Conservation (phyloP, 1,140 invertebrate genomes). For the Trachelipus rathkii region DNA sequence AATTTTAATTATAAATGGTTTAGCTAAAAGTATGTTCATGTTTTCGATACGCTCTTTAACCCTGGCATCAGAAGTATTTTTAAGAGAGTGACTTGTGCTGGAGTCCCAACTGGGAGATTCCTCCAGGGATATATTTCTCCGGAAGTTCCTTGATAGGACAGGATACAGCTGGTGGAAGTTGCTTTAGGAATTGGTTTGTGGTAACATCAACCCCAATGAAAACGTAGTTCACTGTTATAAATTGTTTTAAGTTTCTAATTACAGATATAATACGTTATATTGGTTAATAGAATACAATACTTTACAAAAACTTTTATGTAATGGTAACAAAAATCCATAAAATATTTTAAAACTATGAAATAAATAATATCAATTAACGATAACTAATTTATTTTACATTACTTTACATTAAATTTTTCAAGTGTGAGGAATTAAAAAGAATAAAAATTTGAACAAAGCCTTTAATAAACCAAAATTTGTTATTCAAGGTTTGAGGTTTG, state of each 20-base stretch:
- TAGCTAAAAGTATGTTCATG: too few relatives aligned
- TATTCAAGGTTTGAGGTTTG: too few relatives aligned
- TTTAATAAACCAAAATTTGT: too few relatives aligned
- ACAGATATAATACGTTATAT: too few relatives aligned
- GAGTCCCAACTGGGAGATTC: constrained; percentile 39
- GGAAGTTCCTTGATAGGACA: constrained; percentile 37
- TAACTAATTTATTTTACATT: too few relatives aligned
- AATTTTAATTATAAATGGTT: too few relatives aligned
- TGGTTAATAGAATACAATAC: too few relatives aligned
- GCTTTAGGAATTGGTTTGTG: constrained; percentile 36
- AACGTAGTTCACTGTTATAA: constrained; percentile 35
- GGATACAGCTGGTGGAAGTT: constrained; percentile 21
- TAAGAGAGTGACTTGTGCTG: constrained; percentile 36
- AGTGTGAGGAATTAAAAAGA: not conserved
- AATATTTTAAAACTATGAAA: too few relatives aligned
- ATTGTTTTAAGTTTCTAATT: not conserved
- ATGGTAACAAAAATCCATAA: too few relatives aligned
- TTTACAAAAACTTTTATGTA: too few relatives aligned
- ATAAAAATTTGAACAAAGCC: too few relatives aligned
- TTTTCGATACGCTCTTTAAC: constrained; percentile 12
- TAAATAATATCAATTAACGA: too few relatives aligned
- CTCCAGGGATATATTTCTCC: constrained; percentile 31
- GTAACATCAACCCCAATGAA: constrained; percentile 42
- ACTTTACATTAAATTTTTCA: not conserved
- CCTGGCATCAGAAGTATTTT: constrained; percentile 36